Base-by-base conservation (phyloP, 2,888 invertebrate species). In the Leucania comma region DNA sequence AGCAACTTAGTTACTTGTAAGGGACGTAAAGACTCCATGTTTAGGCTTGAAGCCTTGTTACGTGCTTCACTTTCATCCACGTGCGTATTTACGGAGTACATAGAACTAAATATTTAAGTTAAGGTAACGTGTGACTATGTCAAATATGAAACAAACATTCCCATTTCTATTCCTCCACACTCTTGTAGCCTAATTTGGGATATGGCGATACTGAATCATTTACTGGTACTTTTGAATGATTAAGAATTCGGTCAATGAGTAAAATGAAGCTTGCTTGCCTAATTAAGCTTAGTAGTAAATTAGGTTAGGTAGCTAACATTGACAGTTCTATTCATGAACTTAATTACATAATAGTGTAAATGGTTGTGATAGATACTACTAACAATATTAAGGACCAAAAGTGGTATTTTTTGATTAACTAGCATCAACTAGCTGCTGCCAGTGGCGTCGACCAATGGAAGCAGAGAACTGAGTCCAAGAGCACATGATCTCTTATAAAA, bases 41-140 rank as follows among this genome's bases (percentile, higher is more conserved):
- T 54, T 56, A 26, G n/a, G 57, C 53, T 58, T 46, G 50, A 50
- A 35, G 9, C 22, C 70, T 29, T 63, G 12, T 60, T 35, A 67
- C 54, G 59, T 63, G 59, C 14, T 60, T 57, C 22, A 61, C 24
- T 62, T 53, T 9, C 17, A n/a, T 50, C 59, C 35, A 56, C 22
- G 48, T 56, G 54, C 48, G 54, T 75, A 48, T 66, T 58, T 24
- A 65, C 9, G 14, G 26, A 14, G 20, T 48, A 66, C n/a, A 14
- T 67, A 59, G 24, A 14, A 17, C 35, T 38, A 1, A 58, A 64
- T 29, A 46, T 46, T 2, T 24, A 26, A n/a, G 35, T 65, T n/a
- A 22, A 12, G 51, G 46, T 22, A 38, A 22, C 12, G 12, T 42
- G 17, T 20, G 6, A 17, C 8, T 75, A 20, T 54, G 22, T 59